phyloP scores from a whole-genome alignment of 2,797 vertebrate species.

The Scolopax bukidnonensis region DNA sequence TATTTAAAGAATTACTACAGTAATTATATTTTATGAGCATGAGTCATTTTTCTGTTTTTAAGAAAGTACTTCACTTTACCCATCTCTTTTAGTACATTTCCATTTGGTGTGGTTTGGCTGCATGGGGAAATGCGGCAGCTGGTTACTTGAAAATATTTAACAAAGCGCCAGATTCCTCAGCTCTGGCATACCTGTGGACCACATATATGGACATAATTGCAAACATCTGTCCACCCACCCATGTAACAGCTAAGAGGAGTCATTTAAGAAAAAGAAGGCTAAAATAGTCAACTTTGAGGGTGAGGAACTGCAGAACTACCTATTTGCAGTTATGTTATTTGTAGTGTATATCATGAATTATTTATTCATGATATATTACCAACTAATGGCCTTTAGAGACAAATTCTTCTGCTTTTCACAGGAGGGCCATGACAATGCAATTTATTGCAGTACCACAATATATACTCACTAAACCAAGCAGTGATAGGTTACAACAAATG shows the following conservation, averaged over 20 bases:
- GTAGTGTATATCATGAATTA: neutral
- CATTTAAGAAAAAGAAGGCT: slow-evolving; percentile 68
- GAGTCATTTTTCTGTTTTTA: slow-evolving; percentile 80
- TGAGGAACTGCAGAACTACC: slow-evolving; percentile 37
- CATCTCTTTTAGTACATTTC: slow-evolving; percentile 81
- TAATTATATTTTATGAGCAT: slow-evolving; percentile 76
- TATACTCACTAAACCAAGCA: neutral
- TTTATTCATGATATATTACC: slow-evolving; percentile 56
- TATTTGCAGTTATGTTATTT: neutral
- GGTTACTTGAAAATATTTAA: slow-evolving; percentile 77
- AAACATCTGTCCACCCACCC: slow-evolving; percentile 81
- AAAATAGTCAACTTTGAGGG: slow-evolving; percentile 61
- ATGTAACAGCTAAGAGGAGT: slow-evolving; percentile 60
- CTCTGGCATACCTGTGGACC: slow-evolving; percentile 80
- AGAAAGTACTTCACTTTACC: slow-evolving; percentile 69
- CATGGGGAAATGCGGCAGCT: slow-evolving; percentile 68
- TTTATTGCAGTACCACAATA: neutral
- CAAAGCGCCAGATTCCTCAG: slow-evolving; percentile 73
- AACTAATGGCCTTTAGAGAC: slow-evolving; percentile 7
- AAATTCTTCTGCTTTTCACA: neutral
- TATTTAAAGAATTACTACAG: slow-evolving; percentile 77
- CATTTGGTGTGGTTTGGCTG: slow-evolving; percentile 81
- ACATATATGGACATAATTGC: slow-evolving; percentile 79
- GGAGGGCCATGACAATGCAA: neutral
- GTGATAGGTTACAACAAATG: neutral